Evolutionary conservation across 2,797 vertebrate species (phyloP), one percentile per base, ranked within the genome.

Genomic region (Esox lucius): DNA sequence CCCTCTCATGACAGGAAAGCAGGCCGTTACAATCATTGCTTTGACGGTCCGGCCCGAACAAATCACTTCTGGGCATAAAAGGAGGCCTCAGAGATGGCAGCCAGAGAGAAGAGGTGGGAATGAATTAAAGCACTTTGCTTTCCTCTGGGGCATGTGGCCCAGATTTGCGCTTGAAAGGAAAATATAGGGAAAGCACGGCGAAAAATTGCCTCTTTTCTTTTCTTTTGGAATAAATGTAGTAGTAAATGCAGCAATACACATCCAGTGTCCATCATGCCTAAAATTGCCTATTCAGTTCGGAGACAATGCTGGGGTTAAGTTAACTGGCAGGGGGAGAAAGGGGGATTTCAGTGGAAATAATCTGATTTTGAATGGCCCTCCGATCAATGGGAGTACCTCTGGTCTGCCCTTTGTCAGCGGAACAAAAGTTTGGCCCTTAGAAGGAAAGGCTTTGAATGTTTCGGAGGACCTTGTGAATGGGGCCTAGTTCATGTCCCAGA

Each of bases 31-130:
- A 95, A 94, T 98, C 96, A 98, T 98, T 97, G 97, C 97, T 97
- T 96, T 97, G 96, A 98, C 98, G 95, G 96, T 96, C 96, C 94
- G 91, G 94, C 93, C 96, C 96, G 95, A 97, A 94, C 95, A 96
- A 97, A 98, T 96, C 96, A 98, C 96, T 98, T 97, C 95, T 96
- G 96, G 97, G 96, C 96, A 96, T 96, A 96, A 93, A 95, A 92
- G 93, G 92, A 90, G 90, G 95, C 95, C 95, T 97, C 95, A 92
- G 95, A 97, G 96, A 98, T 96, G 96, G 95, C 94, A 96, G 94
- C 93, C 94, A 93, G 94, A 95, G 94, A 98, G 94, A 96, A 98
- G 98, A 98, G 96, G 96, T 98, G 97, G 95, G 94, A 98, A 98
- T 95, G 96, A 97, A 99, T 96, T 97, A 96, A 97, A 96, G 96